Conservation (phyloP, 2,888 invertebrate genomes). For the Andrena camellia region DNA sequence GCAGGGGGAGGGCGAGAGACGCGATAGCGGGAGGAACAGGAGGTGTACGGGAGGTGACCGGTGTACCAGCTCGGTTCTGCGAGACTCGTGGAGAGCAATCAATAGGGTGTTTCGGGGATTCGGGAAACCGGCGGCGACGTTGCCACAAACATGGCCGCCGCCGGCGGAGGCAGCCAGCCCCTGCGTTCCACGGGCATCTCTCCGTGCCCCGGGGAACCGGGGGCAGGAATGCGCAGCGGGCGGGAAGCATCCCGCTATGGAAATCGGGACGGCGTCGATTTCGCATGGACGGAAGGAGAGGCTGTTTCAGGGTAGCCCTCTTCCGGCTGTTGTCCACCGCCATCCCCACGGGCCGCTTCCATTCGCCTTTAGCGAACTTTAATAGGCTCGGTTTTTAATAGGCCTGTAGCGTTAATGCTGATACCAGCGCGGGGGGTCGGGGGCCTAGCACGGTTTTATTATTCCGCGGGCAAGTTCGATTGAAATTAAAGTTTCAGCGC, state of each 20-base stretch:
- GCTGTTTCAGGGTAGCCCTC: not conserved
- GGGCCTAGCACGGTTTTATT: conserved; percentile 32
- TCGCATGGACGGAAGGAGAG: not conserved
- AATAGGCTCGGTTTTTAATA: conserved; percentile 37
- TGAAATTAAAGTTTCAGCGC: conserved; percentile 58
- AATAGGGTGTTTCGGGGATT: conserved; percentile 86
- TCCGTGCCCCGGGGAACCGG: not conserved
- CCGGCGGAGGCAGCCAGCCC: conserved; percentile 57
- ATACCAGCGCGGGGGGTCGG: not conserved
- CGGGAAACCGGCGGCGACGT: conserved; percentile 82
- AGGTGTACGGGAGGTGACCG: conserved; percentile 76
- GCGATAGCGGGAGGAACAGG: conserved; percentile 60
- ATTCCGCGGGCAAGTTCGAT: conserved; percentile 59
- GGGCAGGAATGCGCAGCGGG: conserved; percentile 10
- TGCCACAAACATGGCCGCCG: conserved; percentile 86
- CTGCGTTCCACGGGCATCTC: conserved; percentile 42
- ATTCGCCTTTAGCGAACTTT: conserved; percentile 10
- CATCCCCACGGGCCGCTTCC: not conserved
- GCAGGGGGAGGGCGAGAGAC: conserved; percentile 50
- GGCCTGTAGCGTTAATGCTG: not conserved
- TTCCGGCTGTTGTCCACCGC: not conserved
- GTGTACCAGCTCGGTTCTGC: conserved; percentile 77
- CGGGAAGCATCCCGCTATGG: conserved; percentile 21
- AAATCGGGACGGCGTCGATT: conserved; percentile 22
- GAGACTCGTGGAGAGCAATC: conserved; percentile 85